Evolutionary conservation across 2,888 invertebrate genomes (phyloP).

Genomic region (Antheraea yamamai): DNA sequence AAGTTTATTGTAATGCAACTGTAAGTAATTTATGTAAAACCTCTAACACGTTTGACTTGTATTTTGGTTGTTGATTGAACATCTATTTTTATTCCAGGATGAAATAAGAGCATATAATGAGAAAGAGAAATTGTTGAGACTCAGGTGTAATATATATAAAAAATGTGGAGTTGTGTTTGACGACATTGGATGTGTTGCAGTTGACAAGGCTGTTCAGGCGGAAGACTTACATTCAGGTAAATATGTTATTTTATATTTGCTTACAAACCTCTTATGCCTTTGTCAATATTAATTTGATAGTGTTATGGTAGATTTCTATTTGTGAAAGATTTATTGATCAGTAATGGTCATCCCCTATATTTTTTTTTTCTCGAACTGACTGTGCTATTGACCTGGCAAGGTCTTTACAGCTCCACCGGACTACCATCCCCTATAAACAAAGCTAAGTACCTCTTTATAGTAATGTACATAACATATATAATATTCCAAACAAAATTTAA

Average conservation of each 20-base stretch:
- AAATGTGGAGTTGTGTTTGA: slow-evolving; percentile 66
- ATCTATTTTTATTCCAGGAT: slow-evolving; percentile 52
- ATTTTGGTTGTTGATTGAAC: neutral
- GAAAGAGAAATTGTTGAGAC: slow-evolving; percentile 54
- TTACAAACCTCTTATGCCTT: neutral
- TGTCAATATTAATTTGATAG: no score
- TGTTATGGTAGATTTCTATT: no score
- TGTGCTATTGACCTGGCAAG: no score
- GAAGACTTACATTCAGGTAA: slow-evolving; percentile 21
- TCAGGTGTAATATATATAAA: slow-evolving; percentile 60
- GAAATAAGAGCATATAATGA: slow-evolving; percentile 69
- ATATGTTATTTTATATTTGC: neutral
- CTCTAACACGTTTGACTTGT: neutral
- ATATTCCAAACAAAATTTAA: no score
- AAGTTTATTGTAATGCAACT: neutral
- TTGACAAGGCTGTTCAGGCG: slow-evolving; percentile 65
- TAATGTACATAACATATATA: no score
- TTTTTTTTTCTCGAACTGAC: no score
- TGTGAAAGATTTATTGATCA: no score
- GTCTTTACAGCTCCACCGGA: no score
- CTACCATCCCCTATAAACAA: no score
- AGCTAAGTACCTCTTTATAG: no score
- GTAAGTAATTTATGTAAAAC: neutral
- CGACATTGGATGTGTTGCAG: slow-evolving; percentile 53
- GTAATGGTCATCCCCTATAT: no score